These are phyloP conservation scores for Drosophila sp. DNA, from an alignment of 1,140 invertebrate species.

Conservation along the genomic window DNA sequence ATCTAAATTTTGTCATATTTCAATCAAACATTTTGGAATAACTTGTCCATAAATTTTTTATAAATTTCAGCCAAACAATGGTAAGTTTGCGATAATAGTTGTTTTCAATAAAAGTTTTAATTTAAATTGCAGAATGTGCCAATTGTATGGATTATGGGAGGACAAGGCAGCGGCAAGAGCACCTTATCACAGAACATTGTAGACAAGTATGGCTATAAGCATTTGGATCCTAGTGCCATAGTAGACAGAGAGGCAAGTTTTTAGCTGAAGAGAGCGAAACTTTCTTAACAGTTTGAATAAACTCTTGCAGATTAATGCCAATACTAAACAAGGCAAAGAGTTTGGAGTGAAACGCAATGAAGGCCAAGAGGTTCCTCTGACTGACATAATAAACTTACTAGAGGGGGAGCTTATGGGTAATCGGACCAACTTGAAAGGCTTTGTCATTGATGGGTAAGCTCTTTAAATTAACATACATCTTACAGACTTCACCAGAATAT, in stretches of 20 bases:
- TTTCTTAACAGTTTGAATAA: background rate
- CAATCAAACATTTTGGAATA: background rate
- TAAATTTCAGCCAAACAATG: slow-evolving; percentile 26
- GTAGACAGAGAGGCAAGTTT: slow-evolving; percentile 33
- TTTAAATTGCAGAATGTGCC: slow-evolving; percentile 29
- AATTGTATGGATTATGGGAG: slow-evolving; percentile 54
- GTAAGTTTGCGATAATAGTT: slow-evolving; percentile 14
- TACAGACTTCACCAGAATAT: background rate
- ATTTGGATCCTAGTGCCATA: slow-evolving; percentile 35
- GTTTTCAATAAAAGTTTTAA: background rate
- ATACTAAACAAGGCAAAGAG: background rate
- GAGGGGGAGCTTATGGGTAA: slow-evolving; percentile 13
- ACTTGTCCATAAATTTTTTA: background rate
- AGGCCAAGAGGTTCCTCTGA: slow-evolving; percentile 5
- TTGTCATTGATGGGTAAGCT: slow-evolving; percentile 55
- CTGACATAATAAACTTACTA: slow-evolving; percentile 32
- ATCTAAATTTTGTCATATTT: slow-evolving; percentile 30
- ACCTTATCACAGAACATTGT: slow-evolving; percentile 43
- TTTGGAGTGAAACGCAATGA: background rate
- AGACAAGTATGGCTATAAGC: slow-evolving; percentile 35
- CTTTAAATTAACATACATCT: background rate
- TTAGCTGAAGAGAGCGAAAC: background rate
- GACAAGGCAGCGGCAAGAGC: slow-evolving; percentile 50
- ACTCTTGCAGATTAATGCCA: slow-evolving; percentile 10
- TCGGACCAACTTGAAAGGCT: slow-evolving; percentile 6